Evolutionary conservation across 1,140 invertebrate species (phyloP), one percentile per base, ranked within the genome.

Genomic region (Drosophila tropicalis): DNA sequence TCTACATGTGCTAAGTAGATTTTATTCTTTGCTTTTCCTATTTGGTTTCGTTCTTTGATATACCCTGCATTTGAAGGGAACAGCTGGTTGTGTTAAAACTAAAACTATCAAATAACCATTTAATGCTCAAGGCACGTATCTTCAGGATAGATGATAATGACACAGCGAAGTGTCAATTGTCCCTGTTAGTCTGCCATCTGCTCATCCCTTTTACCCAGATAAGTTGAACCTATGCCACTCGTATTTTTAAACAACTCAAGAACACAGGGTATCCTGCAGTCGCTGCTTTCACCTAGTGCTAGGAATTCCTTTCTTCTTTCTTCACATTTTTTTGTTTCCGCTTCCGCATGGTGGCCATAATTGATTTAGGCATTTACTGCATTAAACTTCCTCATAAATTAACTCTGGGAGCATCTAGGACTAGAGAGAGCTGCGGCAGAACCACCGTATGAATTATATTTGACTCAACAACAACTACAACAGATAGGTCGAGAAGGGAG

Each of bases 1-100:
- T 74, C 67, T 87, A 87, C 79, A 87, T 87, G 83, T 87, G 83
- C 83, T 83, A 86, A 86, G 83, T 87, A 87, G 83, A 87, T 86
- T 87, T 82, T 72, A 86, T 86, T 86, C 75, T 66, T 71, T 86
- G 81, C 74, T 58, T 61, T 63, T 62, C 81, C 73, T 76, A 69
- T 84, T 77, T 67, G 56, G 69, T 80, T 63, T 63, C 54, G 34
- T 47, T 76, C 62, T 72, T 62, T 65, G 9, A 12, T 51, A 22
- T 22, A 51, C 19, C 44, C 44, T 22, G 44, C 22, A n/a, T 10
- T 12, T 19, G 9, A 9, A 19, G 10, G 1, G 10, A 7, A 19
- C 22, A 25, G 22, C 22, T 25, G 44, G 36, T 39, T 47, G 15
- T 19, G 10, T 47, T 25, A 25, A 25, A 25, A 25, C 2, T 4